Percentiles rank a stretch among this genome's conserved stretches.
Conservation (phyloP, 1,140 invertebrate genomes). For the honey bee (Apis mellifera) region Amel_HAv3.1 CM009932.2:7509501-7510000, state of each 20-base stretch:
- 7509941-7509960: neutral
- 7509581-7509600: neutral
- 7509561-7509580: neutral
- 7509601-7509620: neutral
- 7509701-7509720: no score
- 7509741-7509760: no score
- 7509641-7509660: no score
- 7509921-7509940: neutral
- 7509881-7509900: neutral
- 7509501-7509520: neutral
- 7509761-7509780: no score
- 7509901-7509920: neutral
- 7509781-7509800: no score
- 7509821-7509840: no score
- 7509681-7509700: no score
- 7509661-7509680: no score
- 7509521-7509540: neutral
- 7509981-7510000: slow-evolving; percentile 14
- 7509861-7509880: neutral
- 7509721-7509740: no score
- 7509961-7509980: neutral
- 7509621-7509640: no score
- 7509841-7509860: neutral
- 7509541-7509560: neutral
- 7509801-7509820: neutral